A percentile compares a stretch with the other conserved stretches of the same genome.
Evolutionary conservation across 2,797 vertebrate genomes (phyloP).

Genomic region (Coracias cyanogaster): DNA sequence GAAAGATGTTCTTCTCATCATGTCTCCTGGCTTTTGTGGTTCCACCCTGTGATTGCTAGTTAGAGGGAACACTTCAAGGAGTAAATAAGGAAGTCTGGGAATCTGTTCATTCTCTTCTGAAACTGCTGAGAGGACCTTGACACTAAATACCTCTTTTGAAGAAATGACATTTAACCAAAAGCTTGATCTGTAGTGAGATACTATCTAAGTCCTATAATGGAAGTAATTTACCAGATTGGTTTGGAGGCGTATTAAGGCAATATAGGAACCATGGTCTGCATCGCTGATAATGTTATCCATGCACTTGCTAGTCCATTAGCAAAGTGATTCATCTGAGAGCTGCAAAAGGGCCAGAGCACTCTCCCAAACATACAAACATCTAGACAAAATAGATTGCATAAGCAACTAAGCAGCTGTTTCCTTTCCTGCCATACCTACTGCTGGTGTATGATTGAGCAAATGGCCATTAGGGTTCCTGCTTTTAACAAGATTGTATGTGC

Average conservation of each 20-base stretch:
- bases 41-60: background rate
- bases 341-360: conserved; percentile 16
- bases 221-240: conserved; percentile 73
- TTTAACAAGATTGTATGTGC: conserved; percentile 26
- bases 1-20: background rate
- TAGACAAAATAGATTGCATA: conserved; percentile 32
- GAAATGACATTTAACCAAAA: conserved; percentile 70
- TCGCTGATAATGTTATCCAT: conserved; percentile 65
- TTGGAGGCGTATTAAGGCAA: conserved; percentile 61
- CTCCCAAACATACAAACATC: conserved; percentile 33
- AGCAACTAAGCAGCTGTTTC: conserved; percentile 29
- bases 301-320: conserved; percentile 75
- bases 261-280: conserved; percentile 52
- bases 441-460: background rate
- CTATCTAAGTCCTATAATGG: conserved; percentile 60
- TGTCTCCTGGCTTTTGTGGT: background rate
- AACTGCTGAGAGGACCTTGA: conserved; percentile 22
- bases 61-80: background rate
- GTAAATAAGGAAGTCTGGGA: background rate
- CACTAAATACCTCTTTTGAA: conserved; percentile 54
- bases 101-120: conserved; percentile 8
- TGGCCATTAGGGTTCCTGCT: background rate
- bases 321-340: conserved; percentile 69
- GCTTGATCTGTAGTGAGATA: conserved; percentile 65
- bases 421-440: conserved; percentile 18